Evolutionary conservation across 2,797 vertebrate genomes (phyloP), one percentile per base, ranked within the genome.

Genomic region (Tachyglossus aculeatus): DNA sequence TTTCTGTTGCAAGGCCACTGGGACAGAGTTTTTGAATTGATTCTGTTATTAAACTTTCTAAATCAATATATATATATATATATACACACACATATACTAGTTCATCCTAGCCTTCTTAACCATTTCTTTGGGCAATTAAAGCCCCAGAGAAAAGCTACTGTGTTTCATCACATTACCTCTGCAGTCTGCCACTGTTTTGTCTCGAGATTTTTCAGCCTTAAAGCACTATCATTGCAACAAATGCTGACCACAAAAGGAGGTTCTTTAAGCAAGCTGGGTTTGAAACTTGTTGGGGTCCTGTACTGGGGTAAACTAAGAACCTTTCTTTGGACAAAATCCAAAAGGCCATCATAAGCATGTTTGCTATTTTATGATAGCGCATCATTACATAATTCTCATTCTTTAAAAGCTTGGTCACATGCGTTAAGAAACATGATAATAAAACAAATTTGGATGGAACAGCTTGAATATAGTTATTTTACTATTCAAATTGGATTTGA

Each of bases 221-320:
- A 69, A 81, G 71, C 9, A 50, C 18, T 51, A 1, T 29, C 55
- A 71, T 59, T 62, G 62, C 13, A 83, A 60, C 60, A 77, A 72
- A 55, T 54, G 75, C 81, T 58, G 85, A 79, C 73, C 75, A 67
- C 59, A 57, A 81, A 82, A 77, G 60, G 37, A 80, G 43, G 80
- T 32, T 22, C n/a, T n/a, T n/a, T n/a, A n/a, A n/a, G n/a, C n/a
- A n/a, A n/a, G n/a, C n/a, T n/a, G n/a, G n/a, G n/a, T n/a, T n/a
- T n/a, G n/a, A n/a, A n/a, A n/a, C n/a, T n/a, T n/a, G n/a, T n/a
- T n/a, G n/a, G n/a, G n/a, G n/a, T n/a, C n/a, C n/a, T n/a, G n/a
- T n/a, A n/a, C n/a, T n/a, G n/a, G n/a, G n/a, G n/a, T n/a, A n/a
- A n/a, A n/a, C n/a, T n/a, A n/a, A n/a, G n/a, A n/a, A n/a, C n/a